Conservation (phyloP, 2,113 vertebrate species). For the Sinocyclocheilus rhinocerous region DNA sequence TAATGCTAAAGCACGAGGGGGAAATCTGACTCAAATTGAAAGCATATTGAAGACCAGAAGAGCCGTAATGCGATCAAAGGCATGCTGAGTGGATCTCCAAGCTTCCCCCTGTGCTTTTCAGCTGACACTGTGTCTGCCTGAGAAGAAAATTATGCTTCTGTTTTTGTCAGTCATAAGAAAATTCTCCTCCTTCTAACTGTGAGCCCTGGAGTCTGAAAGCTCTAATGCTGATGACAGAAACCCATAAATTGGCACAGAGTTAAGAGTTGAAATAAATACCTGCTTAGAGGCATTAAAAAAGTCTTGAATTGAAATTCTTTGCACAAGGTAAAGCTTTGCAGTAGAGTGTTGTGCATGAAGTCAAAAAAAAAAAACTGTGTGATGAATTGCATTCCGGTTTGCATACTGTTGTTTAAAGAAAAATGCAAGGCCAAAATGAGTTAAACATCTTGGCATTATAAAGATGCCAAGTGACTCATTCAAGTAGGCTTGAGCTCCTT, state of each 20-base stretch:
- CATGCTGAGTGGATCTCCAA: constrained; percentile 75
- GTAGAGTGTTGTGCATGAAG: background rate
- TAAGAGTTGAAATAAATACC: constrained; percentile 19
- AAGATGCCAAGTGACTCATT: constrained; percentile 6
- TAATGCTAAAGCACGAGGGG: constrained; percentile 65
- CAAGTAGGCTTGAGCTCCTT: background rate
- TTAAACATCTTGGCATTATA: background rate
- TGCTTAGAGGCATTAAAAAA: constrained; percentile 8
- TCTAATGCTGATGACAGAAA: background rate
- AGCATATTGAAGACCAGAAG: constrained; percentile 63
- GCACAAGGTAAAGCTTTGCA: background rate
- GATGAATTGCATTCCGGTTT: background rate
- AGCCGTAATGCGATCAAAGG: constrained; percentile 77
- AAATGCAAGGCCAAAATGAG: background rate
- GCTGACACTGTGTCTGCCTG: constrained; percentile 71
- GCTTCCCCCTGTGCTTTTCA: constrained; percentile 72
- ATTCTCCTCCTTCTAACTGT: constrained; percentile 22
- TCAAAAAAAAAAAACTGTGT: too few relatives aligned
- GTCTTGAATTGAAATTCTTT: background rate
- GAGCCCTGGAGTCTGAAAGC: background rate
- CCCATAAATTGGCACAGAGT: constrained; percentile 8
- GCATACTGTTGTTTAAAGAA: constrained; percentile 4
- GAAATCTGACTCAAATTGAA: constrained; percentile 71
- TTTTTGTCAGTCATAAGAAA: constrained; percentile 57
- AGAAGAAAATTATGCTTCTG: constrained; percentile 72